Conservation (phyloP, 2,797 vertebrate species). For the Ambastaia sidthimunki region DNA sequence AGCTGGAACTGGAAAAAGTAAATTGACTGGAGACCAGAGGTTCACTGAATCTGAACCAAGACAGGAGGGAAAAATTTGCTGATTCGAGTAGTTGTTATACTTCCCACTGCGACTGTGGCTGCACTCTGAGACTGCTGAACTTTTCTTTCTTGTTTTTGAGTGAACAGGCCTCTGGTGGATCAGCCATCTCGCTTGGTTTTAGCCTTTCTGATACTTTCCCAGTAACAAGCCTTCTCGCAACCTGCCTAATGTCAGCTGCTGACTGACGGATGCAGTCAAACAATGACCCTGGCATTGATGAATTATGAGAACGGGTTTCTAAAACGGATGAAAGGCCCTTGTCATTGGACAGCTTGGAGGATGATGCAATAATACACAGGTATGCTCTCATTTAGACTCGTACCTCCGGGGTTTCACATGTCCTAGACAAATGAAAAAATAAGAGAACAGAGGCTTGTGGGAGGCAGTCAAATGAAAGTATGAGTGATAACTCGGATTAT, state of each 20-base stretch:
- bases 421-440: conserved; percentile 67
- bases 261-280: conserved; percentile 59
- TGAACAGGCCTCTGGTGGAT: conserved; percentile 17
- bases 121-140: conserved; percentile 61
- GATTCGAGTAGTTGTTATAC: conserved; percentile 67
- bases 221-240: not conserved
- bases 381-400: conserved; percentile 64
- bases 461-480: conserved; percentile 49
- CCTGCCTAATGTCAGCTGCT: conserved; percentile 9
- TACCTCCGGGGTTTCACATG: conserved; percentile 54
- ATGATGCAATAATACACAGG: conserved; percentile 68
- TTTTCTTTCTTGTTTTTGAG: conserved; percentile 2
- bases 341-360: conserved; percentile 67
- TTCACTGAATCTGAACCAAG: conserved; percentile 39
- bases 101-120: conserved; percentile 55
- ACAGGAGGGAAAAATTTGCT: conserved; percentile 62
- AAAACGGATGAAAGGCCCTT: conserved; percentile 55
- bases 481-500: conserved; percentile 49
- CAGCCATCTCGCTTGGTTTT: not conserved
- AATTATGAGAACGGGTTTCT: conserved; percentile 57
- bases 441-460: conserved; percentile 70
- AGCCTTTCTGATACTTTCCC: conserved; percentile 12
- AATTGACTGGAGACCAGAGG: conserved; percentile 54
- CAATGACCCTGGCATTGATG: conserved; percentile 60
- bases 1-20: conserved; percentile 58